These are phyloP conservation scores for Cryptocephalus moraei DNA, from an alignment of 2,888 invertebrate species.

Conservation along the genomic window DNA sequence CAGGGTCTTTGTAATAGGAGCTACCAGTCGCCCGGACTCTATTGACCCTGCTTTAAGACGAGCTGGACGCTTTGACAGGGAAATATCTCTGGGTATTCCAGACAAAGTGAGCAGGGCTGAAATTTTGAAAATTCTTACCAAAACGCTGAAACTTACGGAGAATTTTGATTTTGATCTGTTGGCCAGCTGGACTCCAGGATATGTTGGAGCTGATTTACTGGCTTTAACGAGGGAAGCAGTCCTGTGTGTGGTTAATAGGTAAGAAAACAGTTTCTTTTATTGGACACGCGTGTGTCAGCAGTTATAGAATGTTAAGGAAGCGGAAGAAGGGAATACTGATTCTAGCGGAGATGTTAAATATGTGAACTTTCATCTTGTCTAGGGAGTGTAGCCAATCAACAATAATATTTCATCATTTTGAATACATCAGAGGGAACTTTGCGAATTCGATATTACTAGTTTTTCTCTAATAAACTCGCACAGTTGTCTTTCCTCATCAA, in stretches of 20 bases:
- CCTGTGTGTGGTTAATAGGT: slow-evolving; percentile 61
- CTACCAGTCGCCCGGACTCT: slow-evolving; percentile 87
- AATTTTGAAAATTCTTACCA: slow-evolving; percentile 65
- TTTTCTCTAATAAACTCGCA: too few relatives aligned
- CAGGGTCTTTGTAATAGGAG: slow-evolving; percentile 80
- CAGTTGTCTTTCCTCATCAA: too few relatives aligned
- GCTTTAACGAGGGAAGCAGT: slow-evolving; percentile 82
- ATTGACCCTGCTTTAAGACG: slow-evolving; percentile 87
- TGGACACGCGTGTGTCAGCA: too few relatives aligned
- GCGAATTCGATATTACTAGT: too few relatives aligned
- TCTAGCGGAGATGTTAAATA: too few relatives aligned
- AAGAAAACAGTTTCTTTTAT: background rate
- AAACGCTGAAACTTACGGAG: slow-evolving; percentile 55
- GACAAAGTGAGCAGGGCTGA: slow-evolving; percentile 70
- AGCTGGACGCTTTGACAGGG: slow-evolving; percentile 88
- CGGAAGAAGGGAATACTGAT: too few relatives aligned
- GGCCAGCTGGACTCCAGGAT: slow-evolving; percentile 86
- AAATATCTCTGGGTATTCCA: slow-evolving; percentile 90
- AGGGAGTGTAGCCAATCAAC: too few relatives aligned
- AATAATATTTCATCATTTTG: too few relatives aligned
- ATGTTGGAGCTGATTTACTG: slow-evolving; percentile 89
- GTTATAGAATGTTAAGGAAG: too few relatives aligned
- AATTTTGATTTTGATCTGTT: slow-evolving; percentile 63
- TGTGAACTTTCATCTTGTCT: too few relatives aligned
- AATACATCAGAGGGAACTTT: too few relatives aligned